Percentiles rank a stretch among this genome's conserved stretches.
These are phyloP conservation scores for Ptychadena robeensis DNA, from an alignment of 2,797 vertebrate genomes.

Conservation along the genomic window DNA sequence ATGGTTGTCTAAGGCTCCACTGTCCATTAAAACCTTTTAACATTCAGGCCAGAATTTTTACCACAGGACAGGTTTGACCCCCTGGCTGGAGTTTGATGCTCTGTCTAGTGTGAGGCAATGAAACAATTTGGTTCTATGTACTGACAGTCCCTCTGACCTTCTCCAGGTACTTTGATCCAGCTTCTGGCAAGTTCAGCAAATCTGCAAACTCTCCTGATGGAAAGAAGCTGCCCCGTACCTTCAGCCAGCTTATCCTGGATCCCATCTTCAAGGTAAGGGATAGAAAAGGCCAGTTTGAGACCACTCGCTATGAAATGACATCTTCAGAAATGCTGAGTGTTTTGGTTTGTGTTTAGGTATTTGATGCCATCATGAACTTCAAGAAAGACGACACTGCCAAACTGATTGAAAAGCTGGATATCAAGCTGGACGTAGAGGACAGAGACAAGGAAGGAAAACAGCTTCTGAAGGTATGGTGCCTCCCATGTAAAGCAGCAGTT, in stretches of 20 bases:
- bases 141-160: not conserved
- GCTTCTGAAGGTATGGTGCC: constrained; percentile 69
- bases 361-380: constrained; percentile 77
- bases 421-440: constrained; percentile 72
- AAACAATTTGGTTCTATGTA: too few relatives aligned
- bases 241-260: constrained; percentile 63
- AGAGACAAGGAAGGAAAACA: constrained; percentile 71
- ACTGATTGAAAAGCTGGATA: constrained; percentile 73
- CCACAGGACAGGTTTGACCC: too few relatives aligned
- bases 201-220: constrained; percentile 47
- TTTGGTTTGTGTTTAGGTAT: constrained; percentile 64
- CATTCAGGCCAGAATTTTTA: too few relatives aligned
- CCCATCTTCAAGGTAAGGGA: constrained; percentile 59
- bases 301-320: not conserved
- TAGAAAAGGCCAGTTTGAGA: not conserved
- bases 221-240: constrained; percentile 63
- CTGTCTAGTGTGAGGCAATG: too few relatives aligned
- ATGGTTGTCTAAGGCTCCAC: too few relatives aligned
- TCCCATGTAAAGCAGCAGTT: not conserved
- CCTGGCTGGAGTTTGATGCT: too few relatives aligned
- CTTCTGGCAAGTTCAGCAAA: constrained; percentile 65
- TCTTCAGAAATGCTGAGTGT: not conserved
- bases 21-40: too few relatives aligned
- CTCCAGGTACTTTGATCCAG: constrained; percentile 60
- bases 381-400: constrained; percentile 74